These are phyloP conservation scores for Condylura cristata DNA, from an alignment of 2,113 vertebrate genomes.

Conservation along the genomic window DNA sequence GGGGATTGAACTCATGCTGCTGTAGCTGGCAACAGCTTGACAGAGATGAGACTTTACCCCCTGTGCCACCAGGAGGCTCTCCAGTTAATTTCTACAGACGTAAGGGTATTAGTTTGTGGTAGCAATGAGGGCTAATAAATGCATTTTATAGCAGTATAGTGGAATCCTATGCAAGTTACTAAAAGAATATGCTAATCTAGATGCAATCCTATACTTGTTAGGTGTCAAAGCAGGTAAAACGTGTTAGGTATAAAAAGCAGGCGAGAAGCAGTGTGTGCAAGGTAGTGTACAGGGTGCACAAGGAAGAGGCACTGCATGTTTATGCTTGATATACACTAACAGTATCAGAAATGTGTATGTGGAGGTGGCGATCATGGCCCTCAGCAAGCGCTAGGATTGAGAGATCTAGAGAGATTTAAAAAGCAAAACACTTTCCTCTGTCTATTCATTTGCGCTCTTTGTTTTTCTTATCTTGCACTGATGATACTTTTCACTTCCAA, in stretches of 20 bases:
- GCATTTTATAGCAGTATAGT: background rate
- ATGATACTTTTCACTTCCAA: background rate
- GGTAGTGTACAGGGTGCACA: background rate
- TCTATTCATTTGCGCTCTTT: background rate
- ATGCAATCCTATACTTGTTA: background rate
- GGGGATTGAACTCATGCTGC: too few relatives aligned
- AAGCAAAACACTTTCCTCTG: background rate
- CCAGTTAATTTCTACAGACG: background rate
- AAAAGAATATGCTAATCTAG: slow-evolving; percentile 1
- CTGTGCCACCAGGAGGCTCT: too few relatives aligned
- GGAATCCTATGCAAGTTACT: background rate
- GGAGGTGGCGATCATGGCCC: background rate
- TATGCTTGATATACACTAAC: background rate
- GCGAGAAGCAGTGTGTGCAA: background rate
- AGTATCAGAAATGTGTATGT: background rate
- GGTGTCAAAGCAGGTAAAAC: too few relatives aligned
- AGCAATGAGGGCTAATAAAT: background rate
- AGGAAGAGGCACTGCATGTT: background rate
- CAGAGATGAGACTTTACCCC: too few relatives aligned
- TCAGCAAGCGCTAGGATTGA: background rate
- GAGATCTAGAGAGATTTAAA: background rate
- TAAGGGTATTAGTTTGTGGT: background rate
- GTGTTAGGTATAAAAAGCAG: background rate
- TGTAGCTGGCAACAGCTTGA: too few relatives aligned
- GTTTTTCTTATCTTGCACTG: background rate